Evolutionary conservation across 2,113 vertebrate genomes (phyloP).

Genomic region (Anhinga anhinga): DNA sequence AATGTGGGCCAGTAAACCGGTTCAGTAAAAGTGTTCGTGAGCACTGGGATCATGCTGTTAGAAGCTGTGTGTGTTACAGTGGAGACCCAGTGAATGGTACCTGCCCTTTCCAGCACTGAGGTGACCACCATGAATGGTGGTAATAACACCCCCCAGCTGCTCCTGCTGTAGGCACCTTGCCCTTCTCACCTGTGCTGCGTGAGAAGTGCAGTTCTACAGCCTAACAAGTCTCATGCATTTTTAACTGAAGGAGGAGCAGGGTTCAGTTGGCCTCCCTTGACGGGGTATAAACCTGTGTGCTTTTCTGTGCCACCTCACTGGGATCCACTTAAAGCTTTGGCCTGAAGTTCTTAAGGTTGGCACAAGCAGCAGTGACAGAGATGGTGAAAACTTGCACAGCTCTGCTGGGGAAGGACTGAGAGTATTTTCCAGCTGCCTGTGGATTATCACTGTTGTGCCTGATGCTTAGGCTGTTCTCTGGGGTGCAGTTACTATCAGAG

Average conservation of each 20-base stretch:
- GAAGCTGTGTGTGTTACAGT: background rate
- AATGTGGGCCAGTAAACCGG: background rate
- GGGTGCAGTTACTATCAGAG: background rate
- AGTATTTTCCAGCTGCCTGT: background rate
- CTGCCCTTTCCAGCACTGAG: background rate
- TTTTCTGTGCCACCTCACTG: background rate
- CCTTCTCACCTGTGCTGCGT: background rate
- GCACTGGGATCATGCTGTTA: background rate
- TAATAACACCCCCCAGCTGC: background rate
- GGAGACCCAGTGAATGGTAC: background rate
- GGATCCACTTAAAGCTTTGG: background rate
- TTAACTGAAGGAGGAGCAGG: background rate
- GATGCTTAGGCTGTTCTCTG: background rate
- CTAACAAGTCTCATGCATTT: background rate
- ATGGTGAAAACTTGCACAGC: background rate
- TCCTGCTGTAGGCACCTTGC: background rate
- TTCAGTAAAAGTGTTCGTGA: background rate
- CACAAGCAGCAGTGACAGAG: background rate
- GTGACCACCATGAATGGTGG: background rate
- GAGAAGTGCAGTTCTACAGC: background rate
- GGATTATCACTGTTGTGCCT: slow-evolving; percentile 23
- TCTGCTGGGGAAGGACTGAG: background rate
- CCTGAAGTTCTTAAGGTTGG: background rate
- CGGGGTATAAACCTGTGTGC: background rate
- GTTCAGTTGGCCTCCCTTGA: background rate